Evolutionary conservation across 2,888 invertebrate species (phyloP).

Genomic region (Colostygia pectinataria): DNA sequence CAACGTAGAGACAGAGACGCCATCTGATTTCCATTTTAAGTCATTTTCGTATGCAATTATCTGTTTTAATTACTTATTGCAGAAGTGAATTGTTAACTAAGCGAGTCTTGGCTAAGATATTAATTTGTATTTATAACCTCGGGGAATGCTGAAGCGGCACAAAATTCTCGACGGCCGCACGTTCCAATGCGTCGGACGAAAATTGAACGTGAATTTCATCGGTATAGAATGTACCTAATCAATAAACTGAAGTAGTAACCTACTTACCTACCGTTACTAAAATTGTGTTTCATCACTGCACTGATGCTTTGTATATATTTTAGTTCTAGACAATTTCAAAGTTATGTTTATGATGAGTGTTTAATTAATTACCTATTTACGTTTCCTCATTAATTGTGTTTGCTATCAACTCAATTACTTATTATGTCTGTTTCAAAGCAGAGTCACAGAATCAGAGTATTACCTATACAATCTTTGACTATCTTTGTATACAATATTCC

Average conservation of each 20-base stretch:
- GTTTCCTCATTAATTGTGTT: too few species aligned
- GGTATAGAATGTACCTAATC: background rate
- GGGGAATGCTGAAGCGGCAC: conserved; percentile 29
- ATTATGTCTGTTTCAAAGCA: too few species aligned
- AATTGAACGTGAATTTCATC: conserved; percentile 28
- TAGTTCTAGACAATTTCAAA: background rate
- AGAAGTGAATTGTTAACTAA: conserved; percentile 43
- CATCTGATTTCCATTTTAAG: conserved; percentile 70
- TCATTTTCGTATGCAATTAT: conserved; percentile 59
- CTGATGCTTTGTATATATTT: background rate
- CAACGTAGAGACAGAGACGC: conserved; percentile 51
- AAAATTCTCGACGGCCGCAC: conserved; percentile 32
- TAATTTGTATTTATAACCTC: conserved; percentile 50
- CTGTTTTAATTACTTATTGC: conserved; percentile 35
- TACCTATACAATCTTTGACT: too few species aligned
- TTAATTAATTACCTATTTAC: too few species aligned
- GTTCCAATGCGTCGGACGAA: conserved; percentile 21
- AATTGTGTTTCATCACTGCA: background rate
- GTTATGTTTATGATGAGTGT: too few species aligned
- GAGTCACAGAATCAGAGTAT: too few species aligned
- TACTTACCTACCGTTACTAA: background rate
- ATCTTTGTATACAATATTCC: too few species aligned
- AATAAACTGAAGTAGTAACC: background rate
- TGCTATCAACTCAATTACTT: too few species aligned
- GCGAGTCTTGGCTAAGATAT: conserved; percentile 37